Base-by-base conservation (phyloP, 2,888 invertebrate genomes). In the Morinoia aosen region DNA sequence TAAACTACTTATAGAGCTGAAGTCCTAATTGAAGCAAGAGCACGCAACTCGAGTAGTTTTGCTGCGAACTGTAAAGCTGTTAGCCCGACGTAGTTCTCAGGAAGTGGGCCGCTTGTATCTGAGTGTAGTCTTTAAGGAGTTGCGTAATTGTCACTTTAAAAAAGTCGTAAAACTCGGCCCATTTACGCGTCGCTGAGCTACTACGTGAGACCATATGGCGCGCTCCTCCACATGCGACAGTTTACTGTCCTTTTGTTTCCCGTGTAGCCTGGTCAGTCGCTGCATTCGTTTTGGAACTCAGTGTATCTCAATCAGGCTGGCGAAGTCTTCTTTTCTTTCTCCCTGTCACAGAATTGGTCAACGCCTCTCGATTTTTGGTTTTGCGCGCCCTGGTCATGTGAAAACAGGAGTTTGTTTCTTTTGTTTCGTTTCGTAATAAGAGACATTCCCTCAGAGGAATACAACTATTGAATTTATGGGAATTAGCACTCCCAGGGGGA, bases 101-200 rank as follows among this genome's bases (percentile, higher is more conserved):
- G 76, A 76, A 76, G 76, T 33, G 76, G 25, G 33, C 76, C 25
- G 76, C 76, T 16, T 76, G 76, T 90, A 90, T 90, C 48, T 39
- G 90, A 11, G 90, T 90, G 90, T 40, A 90, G 40, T 90, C 48
- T 39, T 39, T 39, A 90, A 39, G 90, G 39, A 4, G 90, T 90
- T 90, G 40, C 90, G 90, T 90, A 90, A 90, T 90, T 90, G 90
- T 90, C 48, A 48, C 90, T 48, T 90, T 90, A 48, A 48, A 76
- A 76, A 76, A 16, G 40, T 90, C 90, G 90, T 90, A 90, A 90
- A 90, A 10, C 90, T 90, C 48, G 90, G 48, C 90, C 48, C 40
- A 90, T 90, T 90, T 90, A 48, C 90, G 90, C 48, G 90, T 39
- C 48, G 90, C 90, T 90, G 39, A 90, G 33, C 90, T 90, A 90